phyloP scores from a whole-genome alignment of 2,113 vertebrate species.

The Acrocephalus arundinaceus region DNA sequence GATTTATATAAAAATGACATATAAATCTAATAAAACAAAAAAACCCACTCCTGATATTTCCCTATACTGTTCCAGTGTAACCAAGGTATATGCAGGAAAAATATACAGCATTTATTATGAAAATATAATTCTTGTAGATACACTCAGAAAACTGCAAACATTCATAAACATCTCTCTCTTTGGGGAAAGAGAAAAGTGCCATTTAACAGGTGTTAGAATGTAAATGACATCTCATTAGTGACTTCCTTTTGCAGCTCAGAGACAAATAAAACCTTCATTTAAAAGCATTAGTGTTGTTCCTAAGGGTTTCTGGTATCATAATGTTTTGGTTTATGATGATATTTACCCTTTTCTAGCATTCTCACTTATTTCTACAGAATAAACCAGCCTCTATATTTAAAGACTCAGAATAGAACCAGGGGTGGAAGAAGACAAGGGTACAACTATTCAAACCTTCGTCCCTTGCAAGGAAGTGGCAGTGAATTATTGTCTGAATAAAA shows the following conservation, averaged over 20 bases:
- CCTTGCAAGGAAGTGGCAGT: neutral
- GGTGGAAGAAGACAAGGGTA: neutral
- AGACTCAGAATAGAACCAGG: constrained; percentile 43
- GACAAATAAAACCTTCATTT: constrained; percentile 82
- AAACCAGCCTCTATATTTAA: constrained; percentile 64
- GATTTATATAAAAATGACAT: constrained; percentile 33
- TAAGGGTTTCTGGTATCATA: constrained; percentile 77
- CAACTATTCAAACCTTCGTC: neutral
- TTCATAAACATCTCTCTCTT: constrained; percentile 82
- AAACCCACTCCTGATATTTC: constrained; percentile 40
- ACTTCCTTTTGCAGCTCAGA: constrained; percentile 76
- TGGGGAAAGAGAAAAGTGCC: constrained; percentile 81
- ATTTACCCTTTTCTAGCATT: constrained; percentile 72
- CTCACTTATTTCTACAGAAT: constrained; percentile 72
- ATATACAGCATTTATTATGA: constrained; percentile 71
- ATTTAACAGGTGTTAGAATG: constrained; percentile 86
- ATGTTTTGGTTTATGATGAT: constrained; percentile 79
- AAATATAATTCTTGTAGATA: constrained; percentile 77
- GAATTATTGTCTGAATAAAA: neutral
- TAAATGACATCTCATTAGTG: constrained; percentile 85
- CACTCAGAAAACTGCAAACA: constrained; percentile 77
- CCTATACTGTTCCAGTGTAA: constrained; percentile 7
- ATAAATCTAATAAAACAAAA: constrained; percentile 56
- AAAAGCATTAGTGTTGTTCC: constrained; percentile 80
- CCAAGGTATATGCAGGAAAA: constrained; percentile 50